These are phyloP conservation scores for Furnarius figulus DNA, from an alignment of 2,113 vertebrate genomes.

Conservation along the genomic window DNA sequence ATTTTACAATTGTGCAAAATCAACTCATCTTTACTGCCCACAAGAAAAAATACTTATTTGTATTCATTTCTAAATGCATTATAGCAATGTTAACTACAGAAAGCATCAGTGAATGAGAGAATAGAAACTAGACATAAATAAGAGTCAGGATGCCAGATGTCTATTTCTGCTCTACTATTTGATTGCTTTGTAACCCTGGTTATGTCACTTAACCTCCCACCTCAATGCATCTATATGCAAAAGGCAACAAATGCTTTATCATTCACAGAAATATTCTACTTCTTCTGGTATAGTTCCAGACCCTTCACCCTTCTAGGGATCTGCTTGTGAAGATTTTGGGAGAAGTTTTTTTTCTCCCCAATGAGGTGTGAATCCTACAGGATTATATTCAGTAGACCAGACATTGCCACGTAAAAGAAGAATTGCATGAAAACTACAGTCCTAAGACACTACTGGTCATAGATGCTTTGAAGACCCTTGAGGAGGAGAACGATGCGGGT, in stretches of 20 bases:
- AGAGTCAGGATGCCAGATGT: background rate
- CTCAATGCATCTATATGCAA: background rate
- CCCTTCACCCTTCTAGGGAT: background rate
- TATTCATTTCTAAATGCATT: constrained; percentile 10
- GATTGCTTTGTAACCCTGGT: background rate
- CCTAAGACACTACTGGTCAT: background rate
- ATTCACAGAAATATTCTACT: background rate
- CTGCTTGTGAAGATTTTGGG: background rate
- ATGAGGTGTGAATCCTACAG: background rate
- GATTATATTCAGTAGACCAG: background rate
- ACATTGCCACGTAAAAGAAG: background rate
- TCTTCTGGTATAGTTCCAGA: background rate
- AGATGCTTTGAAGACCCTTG: background rate
- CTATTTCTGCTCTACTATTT: background rate
- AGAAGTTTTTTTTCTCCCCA: background rate
- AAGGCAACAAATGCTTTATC: background rate
- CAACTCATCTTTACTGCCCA: constrained; percentile 50
- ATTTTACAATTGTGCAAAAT: constrained; percentile 54
- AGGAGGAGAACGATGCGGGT: background rate
- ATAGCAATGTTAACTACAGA: background rate
- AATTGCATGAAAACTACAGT: background rate
- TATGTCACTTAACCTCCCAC: background rate
- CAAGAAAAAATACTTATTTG: constrained; percentile 8
- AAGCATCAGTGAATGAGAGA: background rate
- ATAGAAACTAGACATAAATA: background rate